Conservation (phyloP, 2,888 invertebrate species). For the Baccha elongata region DNA sequence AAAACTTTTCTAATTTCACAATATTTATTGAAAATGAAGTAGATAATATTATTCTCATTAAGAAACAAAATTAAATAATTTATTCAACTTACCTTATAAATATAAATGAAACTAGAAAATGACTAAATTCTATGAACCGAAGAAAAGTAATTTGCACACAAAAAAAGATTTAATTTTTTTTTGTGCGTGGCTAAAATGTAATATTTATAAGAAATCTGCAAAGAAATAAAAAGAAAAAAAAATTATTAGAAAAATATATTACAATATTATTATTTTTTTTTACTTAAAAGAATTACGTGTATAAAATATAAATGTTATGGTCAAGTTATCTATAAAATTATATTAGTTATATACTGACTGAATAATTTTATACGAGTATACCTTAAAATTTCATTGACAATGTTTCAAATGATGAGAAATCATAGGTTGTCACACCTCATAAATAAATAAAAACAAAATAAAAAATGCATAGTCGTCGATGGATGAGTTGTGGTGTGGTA, state of each 20-base stretch:
- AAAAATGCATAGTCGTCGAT: neutral
- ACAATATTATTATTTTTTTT: no score
- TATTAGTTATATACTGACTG: conserved; percentile 13
- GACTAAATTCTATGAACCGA: conserved; percentile 50
- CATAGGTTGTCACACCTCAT: conserved; percentile 46
- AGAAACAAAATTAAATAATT: neutral
- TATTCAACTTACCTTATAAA: conserved; percentile 59
- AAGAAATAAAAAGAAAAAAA: conserved; percentile 27
- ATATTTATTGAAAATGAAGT: no score
- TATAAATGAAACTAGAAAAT: conserved; percentile 71
- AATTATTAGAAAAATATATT: neutral
- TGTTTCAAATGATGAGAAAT: conserved; percentile 54
- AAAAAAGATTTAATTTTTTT: neutral
- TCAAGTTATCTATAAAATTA: conserved; percentile 26
- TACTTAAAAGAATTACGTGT: conserved; percentile 3
- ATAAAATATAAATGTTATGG: neutral
- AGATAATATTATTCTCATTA: neutral
- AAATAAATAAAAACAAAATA: conserved; percentile 52
- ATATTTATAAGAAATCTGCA: conserved; percentile 52
- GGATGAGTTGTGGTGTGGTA: conserved; percentile 39
- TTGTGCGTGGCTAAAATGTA: conserved; percentile 22
- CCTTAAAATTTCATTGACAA: conserved; percentile 44
- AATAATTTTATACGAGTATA: conserved; percentile 13
- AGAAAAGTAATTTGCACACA: conserved; percentile 13
- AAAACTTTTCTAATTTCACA: no score